Conservation (phyloP, 2,113 vertebrate genomes). For the Emydocephalus ijimae region DNA sequence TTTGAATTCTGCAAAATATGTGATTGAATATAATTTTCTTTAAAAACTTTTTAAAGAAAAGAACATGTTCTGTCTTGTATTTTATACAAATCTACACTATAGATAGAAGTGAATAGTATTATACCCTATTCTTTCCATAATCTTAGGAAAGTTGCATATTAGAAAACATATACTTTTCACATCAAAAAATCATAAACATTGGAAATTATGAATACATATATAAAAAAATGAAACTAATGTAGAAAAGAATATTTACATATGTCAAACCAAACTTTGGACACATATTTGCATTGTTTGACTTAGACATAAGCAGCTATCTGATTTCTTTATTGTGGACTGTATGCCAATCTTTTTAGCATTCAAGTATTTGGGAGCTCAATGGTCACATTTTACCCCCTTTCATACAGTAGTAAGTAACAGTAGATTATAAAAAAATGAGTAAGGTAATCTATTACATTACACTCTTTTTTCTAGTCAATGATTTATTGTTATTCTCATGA, state of each 20-base stretch:
- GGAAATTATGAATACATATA: neutral
- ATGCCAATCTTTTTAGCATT: neutral
- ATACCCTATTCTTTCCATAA: neutral
- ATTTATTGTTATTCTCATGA: neutral
- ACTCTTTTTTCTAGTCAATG: neutral
- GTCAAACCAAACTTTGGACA: neutral
- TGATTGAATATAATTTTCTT: neutral
- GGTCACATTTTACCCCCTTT: neutral
- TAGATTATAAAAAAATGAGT: neutral
- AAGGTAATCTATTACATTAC: neutral
- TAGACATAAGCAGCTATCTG: neutral
- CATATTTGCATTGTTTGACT: neutral
- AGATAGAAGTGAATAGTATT: neutral
- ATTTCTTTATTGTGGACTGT: neutral
- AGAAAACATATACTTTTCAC: neutral
- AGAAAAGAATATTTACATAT: neutral
- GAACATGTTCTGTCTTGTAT: neutral
- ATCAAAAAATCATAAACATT: neutral
- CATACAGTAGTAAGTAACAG: neutral
- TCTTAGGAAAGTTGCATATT: neutral
- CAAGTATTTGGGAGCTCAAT: neutral
- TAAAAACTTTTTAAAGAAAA: neutral
- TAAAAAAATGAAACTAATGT: neutral
- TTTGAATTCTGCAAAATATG: neutral
- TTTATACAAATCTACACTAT: neutral